Percentiles rank a stretch among this genome's conserved stretches.
Conservation (phyloP, 1,140 invertebrate genomes). For the Scaptomyza pallida region DNA sequence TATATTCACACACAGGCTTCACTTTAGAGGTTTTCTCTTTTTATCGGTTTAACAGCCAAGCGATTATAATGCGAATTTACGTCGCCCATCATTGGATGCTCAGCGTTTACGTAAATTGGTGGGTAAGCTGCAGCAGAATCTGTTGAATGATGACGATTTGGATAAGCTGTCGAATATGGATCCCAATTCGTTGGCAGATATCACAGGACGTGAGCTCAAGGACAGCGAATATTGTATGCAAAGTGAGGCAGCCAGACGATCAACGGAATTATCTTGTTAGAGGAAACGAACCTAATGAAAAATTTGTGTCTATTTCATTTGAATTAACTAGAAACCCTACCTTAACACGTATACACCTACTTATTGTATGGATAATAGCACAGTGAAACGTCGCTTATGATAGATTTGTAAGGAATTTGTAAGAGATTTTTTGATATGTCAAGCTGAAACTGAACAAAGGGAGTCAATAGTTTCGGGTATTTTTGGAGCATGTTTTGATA, state of each 20-base stretch:
- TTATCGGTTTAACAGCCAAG: conserved; percentile 50
- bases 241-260: conserved; percentile 52
- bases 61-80: conserved; percentile 71
- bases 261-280: conserved; percentile 69
- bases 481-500: conserved; percentile 74
- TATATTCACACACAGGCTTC: background rate
- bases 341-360: conserved; percentile 11
- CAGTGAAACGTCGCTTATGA: conserved; percentile 66
- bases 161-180: conserved; percentile 94
- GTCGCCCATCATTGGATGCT: conserved; percentile 85
- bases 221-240: conserved; percentile 84
- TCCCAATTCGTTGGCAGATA: conserved; percentile 91
- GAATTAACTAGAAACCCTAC: conserved; percentile 28
- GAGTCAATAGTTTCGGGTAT: conserved; percentile 44
- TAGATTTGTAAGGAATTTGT: conserved; percentile 73
- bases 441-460: conserved; percentile 15
- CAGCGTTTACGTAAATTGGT: conserved; percentile 87
- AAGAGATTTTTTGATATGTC: conserved; percentile 64
- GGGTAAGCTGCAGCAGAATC: conserved; percentile 89
- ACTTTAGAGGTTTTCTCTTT: background rate
- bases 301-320: conserved; percentile 19
- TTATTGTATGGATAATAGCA: conserved; percentile 27
- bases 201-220: conserved; percentile 91
- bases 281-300: background rate
- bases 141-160: conserved; percentile 90